phyloP scores from a whole-genome alignment of 2,888 invertebrate genomes.

The Ormyrus rosae region DNA sequence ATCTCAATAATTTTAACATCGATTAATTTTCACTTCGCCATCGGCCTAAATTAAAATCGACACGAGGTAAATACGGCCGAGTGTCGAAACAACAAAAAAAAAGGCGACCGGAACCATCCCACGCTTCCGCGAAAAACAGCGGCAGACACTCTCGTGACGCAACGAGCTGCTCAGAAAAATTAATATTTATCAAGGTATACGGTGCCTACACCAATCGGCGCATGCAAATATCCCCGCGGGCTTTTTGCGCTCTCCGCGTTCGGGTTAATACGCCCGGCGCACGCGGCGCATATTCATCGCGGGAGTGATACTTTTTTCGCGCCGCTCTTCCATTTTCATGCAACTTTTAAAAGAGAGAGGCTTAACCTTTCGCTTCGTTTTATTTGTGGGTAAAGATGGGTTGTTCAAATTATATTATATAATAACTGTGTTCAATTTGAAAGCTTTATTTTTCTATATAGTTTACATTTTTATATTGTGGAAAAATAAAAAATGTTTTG shows the following conservation, averaged over 20 bases:
- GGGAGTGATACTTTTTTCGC: background rate
- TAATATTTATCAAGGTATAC: constrained; percentile 60
- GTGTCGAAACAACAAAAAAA: background rate
- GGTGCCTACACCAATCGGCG: constrained; percentile 28
- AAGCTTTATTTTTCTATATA: too few species aligned
- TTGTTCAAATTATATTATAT: too few species aligned
- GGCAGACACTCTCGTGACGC: constrained; percentile 6
- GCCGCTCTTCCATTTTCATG: background rate
- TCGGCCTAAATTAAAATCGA: too few species aligned
- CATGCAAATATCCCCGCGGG: constrained; percentile 16
- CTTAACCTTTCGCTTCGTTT: too few species aligned
- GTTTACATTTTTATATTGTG: too few species aligned
- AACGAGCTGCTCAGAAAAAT: constrained; percentile 59
- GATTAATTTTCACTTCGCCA: too few species aligned
- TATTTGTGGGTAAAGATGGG: too few species aligned
- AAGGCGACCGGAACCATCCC: constrained; percentile 55
- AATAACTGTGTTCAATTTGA: too few species aligned
- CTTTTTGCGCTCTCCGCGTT: constrained; percentile 4
- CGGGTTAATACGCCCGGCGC: background rate
- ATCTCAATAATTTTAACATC: too few species aligned
- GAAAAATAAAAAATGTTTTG: too few species aligned
- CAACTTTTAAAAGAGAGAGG: too few species aligned
- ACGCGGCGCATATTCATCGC: constrained; percentile 12
- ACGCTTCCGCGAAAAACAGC: constrained; percentile 58
- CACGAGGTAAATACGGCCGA: too few species aligned